Conservation (phyloP, 2,113 vertebrate species). For the Nyctibius bracteatus region DNA sequence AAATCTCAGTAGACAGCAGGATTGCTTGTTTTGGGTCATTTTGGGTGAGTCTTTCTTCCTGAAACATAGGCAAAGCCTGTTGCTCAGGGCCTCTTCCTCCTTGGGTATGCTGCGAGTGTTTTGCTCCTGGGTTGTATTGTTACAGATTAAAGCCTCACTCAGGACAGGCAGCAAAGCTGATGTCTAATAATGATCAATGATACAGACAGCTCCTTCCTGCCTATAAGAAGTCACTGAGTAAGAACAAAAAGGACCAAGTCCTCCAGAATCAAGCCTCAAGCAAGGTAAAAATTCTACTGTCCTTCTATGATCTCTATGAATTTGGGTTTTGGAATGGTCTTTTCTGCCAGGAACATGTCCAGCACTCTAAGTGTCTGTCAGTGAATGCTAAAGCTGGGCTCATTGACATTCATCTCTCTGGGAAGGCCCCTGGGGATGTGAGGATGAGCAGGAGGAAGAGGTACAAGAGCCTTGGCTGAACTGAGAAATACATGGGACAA, state of each 20-base stretch:
- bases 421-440: background rate
- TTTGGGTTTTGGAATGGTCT: background rate
- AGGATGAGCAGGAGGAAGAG: background rate
- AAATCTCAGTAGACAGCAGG: background rate
- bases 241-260: background rate
- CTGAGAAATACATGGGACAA: background rate
- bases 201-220: background rate
- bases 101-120: background rate
- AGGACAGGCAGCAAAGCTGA: background rate
- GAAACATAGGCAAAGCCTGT: background rate
- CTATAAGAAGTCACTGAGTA: accelerated
- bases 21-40: background rate
- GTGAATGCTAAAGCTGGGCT: background rate
- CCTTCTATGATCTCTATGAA: background rate
- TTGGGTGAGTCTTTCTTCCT: background rate
- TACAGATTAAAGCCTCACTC: background rate
- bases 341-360: background rate
- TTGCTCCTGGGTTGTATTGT: background rate
- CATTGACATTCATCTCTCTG: background rate
- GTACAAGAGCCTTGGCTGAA: background rate
- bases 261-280: background rate
- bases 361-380: background rate
- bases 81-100: background rate
- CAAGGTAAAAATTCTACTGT: background rate
- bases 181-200: background rate